These are phyloP conservation scores for Struthio camelus DNA, from an alignment of 2,113 vertebrate species.

Conservation along the genomic window DNA sequence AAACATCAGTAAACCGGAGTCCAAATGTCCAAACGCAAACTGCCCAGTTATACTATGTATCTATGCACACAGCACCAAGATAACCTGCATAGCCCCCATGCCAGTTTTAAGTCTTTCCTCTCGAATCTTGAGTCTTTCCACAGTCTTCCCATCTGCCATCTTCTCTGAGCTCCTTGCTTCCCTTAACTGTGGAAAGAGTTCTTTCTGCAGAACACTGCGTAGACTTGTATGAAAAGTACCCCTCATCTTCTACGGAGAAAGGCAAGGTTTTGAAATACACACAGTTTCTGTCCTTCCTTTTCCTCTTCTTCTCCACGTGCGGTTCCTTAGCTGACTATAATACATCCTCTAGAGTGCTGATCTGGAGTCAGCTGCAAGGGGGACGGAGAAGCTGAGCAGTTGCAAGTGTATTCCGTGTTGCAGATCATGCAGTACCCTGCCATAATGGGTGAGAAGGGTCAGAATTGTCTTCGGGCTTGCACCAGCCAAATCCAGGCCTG, in stretches of 20 bases:
- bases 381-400: background rate
- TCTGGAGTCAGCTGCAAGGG: background rate
- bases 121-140: background rate
- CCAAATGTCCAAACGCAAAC: background rate
- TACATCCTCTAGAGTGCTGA: background rate
- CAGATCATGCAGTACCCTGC: background rate
- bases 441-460: background rate
- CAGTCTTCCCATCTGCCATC: background rate
- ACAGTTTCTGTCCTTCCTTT: background rate
- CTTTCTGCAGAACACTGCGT: background rate
- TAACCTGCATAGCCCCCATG: background rate
- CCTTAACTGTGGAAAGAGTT: background rate
- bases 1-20: background rate
- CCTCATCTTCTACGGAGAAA: background rate
- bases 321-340: background rate
- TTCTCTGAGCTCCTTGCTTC: background rate
- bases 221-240: background rate
- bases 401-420: background rate
- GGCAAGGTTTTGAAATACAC: background rate
- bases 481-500: background rate
- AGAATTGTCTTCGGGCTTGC: background rate
- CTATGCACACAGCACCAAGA: background rate
- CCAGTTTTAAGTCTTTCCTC: background rate
- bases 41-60: background rate
- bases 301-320: fast-evolving